Base-by-base conservation (phyloP, 2,113 vertebrate species). In the Silurus glanis region DNA sequence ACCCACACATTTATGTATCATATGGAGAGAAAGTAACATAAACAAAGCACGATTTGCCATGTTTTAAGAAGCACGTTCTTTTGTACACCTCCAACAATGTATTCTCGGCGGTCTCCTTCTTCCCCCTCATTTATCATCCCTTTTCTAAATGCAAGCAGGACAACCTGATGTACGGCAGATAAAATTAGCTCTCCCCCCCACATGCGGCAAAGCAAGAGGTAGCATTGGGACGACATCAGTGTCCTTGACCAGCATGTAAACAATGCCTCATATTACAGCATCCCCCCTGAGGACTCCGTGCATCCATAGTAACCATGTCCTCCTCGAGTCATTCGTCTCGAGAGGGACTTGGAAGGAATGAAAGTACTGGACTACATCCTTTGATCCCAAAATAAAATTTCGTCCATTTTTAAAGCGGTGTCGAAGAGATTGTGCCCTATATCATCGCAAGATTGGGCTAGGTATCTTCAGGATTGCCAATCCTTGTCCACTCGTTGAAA, bases 191-290 rank as follows among this genome's bases (percentile, higher is more conserved):
- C 7, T 66, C 66, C 78, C 59, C 51, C 9, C 62, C 47, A 4
- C 49, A 83, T 80, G 37, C 61, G 23, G 72, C 37, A 81, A 67
- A 86, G 56, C n/a, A 83, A 80, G 71, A 85, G 84, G 58, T 67
- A 85, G 85, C 14, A 62, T 37, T 67, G 75, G 49, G 47, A 86
- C 25, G 72, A n/a, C 69, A 83, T 55, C 61, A 84, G 83, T 90
- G 87, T 91, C 87, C 85, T 80, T 71, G 69, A 82, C 84, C 87
- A 83, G 88, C 85, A 55, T n/a, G 83, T 88, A 91, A 90, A 89
- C 89, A 89, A 89, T 89, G 86, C 80, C 72, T 75, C 83, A 85
- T 83, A 90, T 88, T 83, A 84, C 87, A 80, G 83, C 58, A 59
- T 62, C 76, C 72, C 88, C 89, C 80, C 84, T 45, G 74, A 88